phyloP scores from a whole-genome alignment of 2,888 invertebrate genomes.

The Drosophila infuscata region DNA sequence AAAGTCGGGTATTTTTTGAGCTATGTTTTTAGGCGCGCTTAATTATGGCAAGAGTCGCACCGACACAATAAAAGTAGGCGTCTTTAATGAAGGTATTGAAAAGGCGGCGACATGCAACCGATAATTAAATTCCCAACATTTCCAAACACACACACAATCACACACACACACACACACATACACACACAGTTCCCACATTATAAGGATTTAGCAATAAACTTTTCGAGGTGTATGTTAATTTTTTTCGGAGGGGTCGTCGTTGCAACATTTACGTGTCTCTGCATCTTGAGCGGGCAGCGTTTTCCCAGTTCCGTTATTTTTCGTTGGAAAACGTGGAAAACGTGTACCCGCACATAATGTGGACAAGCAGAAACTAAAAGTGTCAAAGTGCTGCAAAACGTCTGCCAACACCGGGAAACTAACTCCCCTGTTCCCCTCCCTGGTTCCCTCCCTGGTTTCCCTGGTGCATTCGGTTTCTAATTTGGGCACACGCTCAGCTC shows the following conservation, averaged over 20 bases:
- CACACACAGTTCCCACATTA: slow-evolving; percentile 64
- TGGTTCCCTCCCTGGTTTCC: background rate
- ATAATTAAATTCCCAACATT: slow-evolving; percentile 68
- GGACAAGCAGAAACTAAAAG: slow-evolving; percentile 60
- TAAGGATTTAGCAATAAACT: slow-evolving; percentile 73
- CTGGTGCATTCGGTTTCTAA: slow-evolving; percentile 68
- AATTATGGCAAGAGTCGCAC: slow-evolving; percentile 53
- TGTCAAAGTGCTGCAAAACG: slow-evolving; percentile 61
- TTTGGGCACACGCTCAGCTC: slow-evolving; percentile 72
- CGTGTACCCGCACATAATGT: slow-evolving; percentile 77
- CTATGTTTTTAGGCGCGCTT: slow-evolving; percentile 76
- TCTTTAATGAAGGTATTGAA: slow-evolving; percentile 72
- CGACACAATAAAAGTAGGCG: slow-evolving; percentile 35
- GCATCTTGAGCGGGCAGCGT: slow-evolving; percentile 67
- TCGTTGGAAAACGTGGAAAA: slow-evolving; percentile 39
- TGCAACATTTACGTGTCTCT: slow-evolving; percentile 60
- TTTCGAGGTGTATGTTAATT: slow-evolving; percentile 58
- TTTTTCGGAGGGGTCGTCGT: slow-evolving; percentile 29
- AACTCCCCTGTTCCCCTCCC: slow-evolving; percentile 1
- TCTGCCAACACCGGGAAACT: slow-evolving; percentile 25
- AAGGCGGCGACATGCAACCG: slow-evolving; percentile 77
- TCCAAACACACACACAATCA: slow-evolving; percentile 35
- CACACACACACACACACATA: slow-evolving; percentile 22
- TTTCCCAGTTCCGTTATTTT: slow-evolving; percentile 50
- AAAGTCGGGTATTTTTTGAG: slow-evolving; percentile 52